Evolutionary conservation across 2,113 vertebrate genomes (phyloP).

Genomic region (Vicugna pacos): DNA sequence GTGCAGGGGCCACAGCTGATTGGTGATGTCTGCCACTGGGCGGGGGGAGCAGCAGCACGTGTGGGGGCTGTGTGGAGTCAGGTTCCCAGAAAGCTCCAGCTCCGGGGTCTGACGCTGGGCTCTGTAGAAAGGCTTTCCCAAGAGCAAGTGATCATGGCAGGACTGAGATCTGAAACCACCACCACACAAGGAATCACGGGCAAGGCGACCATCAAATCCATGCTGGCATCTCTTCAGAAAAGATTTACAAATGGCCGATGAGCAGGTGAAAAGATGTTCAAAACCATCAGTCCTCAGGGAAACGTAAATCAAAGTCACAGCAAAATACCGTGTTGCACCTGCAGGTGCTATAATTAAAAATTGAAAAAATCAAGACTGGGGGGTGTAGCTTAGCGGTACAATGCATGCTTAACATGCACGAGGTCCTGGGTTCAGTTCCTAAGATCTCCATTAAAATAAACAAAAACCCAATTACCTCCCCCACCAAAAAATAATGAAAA

Average conservation of each 20-base stretch:
- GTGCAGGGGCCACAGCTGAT: fast-evolving
- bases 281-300: neutral
- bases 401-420: too few species aligned
- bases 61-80: neutral
- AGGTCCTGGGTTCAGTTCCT: too few species aligned
- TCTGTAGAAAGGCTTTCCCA: neutral
- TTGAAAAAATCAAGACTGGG: neutral
- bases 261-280: neutral
- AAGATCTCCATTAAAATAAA: too few species aligned
- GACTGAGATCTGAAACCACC: neutral
- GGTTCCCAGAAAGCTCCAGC: too few species aligned
- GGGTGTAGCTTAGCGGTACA: too few species aligned
- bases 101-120: too few species aligned
- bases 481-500: too few species aligned
- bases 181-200: fast-evolving
- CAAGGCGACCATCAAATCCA: neutral
- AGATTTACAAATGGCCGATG: neutral
- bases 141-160: too few species aligned
- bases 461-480: too few species aligned
- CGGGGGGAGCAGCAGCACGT: fast-evolving
- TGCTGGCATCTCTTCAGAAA: neutral
- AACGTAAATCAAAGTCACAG: too few species aligned
- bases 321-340: fast-evolving
- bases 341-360: neutral
- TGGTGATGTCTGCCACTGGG: neutral